These are phyloP conservation scores for Drosophila trapezifrons DNA, from an alignment of 1,140 invertebrate species.

Conservation along the genomic window DNA sequence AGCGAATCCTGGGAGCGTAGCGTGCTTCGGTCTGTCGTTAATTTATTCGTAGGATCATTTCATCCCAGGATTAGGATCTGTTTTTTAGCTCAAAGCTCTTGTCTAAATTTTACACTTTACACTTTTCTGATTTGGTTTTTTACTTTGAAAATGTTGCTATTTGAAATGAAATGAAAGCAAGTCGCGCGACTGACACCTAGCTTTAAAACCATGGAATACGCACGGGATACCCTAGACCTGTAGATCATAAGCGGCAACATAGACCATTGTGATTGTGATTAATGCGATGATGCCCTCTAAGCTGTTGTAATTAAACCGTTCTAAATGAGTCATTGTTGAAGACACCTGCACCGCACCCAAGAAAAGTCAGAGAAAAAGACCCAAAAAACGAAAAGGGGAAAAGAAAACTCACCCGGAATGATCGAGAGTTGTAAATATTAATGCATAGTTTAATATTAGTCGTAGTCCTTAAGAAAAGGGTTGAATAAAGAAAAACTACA, in stretches of 20 bases:
- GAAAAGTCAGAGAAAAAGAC: constrained; percentile 3
- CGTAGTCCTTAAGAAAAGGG: constrained; percentile 50
- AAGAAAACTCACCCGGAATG: constrained; percentile 15
- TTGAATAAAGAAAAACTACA: constrained; percentile 55
- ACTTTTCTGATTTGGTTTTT: constrained; percentile 13
- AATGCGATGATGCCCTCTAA: constrained; percentile 6
- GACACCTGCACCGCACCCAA: background rate
- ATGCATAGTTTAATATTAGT: constrained; percentile 53
- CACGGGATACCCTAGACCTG: constrained; percentile 37
- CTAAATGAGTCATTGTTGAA: constrained; percentile 20
- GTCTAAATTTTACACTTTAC: constrained; percentile 5
- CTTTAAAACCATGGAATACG: constrained; percentile 48
- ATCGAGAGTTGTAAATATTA: constrained; percentile 56
- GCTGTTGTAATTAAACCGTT: constrained; percentile 35
- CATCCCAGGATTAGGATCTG: constrained; percentile 31
- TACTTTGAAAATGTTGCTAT: constrained; percentile 45
- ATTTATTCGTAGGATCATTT: constrained; percentile 45
- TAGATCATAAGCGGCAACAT: constrained; percentile 22
- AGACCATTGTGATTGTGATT: constrained; percentile 43
- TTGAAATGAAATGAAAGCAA: constrained; percentile 34
- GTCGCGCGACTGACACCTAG: constrained; percentile 55
- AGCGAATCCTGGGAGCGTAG: constrained; percentile 37
- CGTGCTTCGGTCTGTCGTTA: constrained; percentile 42
- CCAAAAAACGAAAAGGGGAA: background rate
- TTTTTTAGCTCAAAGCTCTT: constrained; percentile 36